These are phyloP conservation scores for Drosophila insularis DNA, from an alignment of 1,140 invertebrate genomes.

Conservation along the genomic window DNA sequence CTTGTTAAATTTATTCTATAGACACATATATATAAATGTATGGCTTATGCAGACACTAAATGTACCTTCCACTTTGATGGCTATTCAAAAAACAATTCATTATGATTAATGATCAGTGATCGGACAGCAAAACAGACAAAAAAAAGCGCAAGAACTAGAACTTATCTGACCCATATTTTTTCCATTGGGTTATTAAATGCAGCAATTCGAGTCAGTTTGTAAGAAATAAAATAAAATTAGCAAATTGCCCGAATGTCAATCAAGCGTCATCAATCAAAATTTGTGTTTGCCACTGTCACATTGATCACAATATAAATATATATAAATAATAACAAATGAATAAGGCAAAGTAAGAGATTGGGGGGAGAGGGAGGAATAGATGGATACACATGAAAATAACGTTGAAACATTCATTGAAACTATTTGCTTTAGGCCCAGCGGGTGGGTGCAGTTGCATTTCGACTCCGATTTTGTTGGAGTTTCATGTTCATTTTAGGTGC, in stretches of 20 bases:
- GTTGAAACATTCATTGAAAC: neutral
- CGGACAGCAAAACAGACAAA: neutral
- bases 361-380: neutral
- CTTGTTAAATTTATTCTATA: conserved; percentile 44
- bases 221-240: conserved; percentile 68
- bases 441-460: conserved; percentile 19
- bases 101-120: conserved; percentile 65
- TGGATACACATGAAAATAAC: neutral
- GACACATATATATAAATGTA: too few species aligned
- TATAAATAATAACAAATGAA: conserved; percentile 30
- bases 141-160: conserved; percentile 19
- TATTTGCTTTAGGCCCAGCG: conserved; percentile 35
- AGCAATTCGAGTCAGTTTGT: neutral
- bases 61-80: conserved; percentile 43
- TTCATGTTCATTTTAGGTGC: conserved; percentile 42
- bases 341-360: neutral
- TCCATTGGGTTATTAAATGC: neutral
- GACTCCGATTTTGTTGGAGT: conserved; percentile 8
- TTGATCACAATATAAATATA: conserved; percentile 63
- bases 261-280: conserved; percentile 77
- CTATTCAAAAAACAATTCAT: conserved; percentile 60
- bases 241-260: conserved; percentile 79
- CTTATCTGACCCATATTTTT: conserved; percentile 35
- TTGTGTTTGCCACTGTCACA: conserved; percentile 74
- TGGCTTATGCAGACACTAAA: neutral